Evolutionary conservation across 2,113 vertebrate species (phyloP), one percentile per base, ranked within the genome.

Genomic region (Elgaria multicarinata): DNA sequence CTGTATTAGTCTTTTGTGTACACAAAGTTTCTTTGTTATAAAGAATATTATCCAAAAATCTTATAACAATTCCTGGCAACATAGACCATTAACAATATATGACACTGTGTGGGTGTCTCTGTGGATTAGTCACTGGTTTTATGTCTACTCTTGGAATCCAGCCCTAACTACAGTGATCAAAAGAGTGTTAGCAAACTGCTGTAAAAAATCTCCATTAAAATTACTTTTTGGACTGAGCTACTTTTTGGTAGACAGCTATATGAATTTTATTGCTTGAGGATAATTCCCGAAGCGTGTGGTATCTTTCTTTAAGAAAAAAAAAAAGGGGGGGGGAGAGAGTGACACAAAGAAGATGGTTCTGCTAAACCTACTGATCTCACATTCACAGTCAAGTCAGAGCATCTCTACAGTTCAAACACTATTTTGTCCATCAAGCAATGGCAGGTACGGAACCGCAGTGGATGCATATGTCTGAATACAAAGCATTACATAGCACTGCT

Each of bases 151-250:
- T 95, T 97, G 97, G 97, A 97, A 97, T 96, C 88, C 89, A 96
- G 96, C 97, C 97, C 97, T 98, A 97, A 96, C 95, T 94, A 96
- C 72, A 77, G 95, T 96, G 96, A 97, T 97, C 97, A 98, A 97
- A 97, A 97, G 94, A 96, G 86, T 96, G 96, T 97, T 97, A 97
- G 97, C 95, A 97, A 97, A 97, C 1, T 95, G 97, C 95, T 97
- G 94, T 97, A 97, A 97, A 97, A 87, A 97, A 97, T 96, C 94
- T 96, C 97, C 96, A 97, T 97, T 97, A 97, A 97, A 98, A 97
- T 96, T 96, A 96, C 91, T 97, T 95, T 95, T 93, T 95, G 94
- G 95, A 91, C 85, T 96, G 93, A 87, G 92, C 93, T 95, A 96
- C 90, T 93, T 95, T 96, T 95, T 96, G 95, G 95, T 90, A 95